Conservation (phyloP, 37 sponge, comb jelly and placozoan species). For the Tethya wilhelma region DNA sequence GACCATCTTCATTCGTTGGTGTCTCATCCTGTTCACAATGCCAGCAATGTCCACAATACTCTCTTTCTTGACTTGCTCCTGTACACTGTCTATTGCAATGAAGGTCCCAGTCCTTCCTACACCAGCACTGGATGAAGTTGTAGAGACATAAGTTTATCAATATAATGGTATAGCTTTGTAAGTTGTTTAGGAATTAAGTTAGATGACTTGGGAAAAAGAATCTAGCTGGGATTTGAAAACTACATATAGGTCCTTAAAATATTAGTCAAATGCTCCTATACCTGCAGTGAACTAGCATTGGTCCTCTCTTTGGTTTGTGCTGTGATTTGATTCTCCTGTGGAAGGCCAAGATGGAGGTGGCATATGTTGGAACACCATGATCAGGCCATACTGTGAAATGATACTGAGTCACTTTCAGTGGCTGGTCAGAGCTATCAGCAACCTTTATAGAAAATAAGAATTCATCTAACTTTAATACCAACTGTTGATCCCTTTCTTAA, state of each 20-base stretch:
- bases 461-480: too few relatives aligned
- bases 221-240: too few relatives aligned
- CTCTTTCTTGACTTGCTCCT: constrained; percentile 63
- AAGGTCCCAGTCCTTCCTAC: constrained; percentile 86
- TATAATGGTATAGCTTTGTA: too few relatives aligned
- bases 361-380: constrained; percentile 74
- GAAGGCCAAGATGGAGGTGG: constrained; percentile 56
- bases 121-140: constrained; percentile 62
- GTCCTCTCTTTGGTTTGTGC: constrained; percentile 10
- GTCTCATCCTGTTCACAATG: constrained; percentile 50
- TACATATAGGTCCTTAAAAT: too few relatives aligned
- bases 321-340: constrained; percentile 28
- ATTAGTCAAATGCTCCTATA: too few relatives aligned
- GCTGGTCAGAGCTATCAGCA: background rate
- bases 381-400: constrained; percentile 81
- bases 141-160: background rate
- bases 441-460: too few relatives aligned
- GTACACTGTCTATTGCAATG: constrained; percentile 63
- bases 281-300: constrained; percentile 73
- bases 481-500: too few relatives aligned
- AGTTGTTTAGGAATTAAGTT: too few relatives aligned
- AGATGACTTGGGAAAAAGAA: too few relatives aligned
- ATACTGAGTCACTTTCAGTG: constrained; percentile 46
- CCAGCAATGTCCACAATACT: constrained; percentile 54
- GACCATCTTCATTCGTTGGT: constrained; percentile 72